These are phyloP conservation scores for Lordiphosa fenestrarum DNA, from an alignment of 2,888 invertebrate genomes.

Conservation along the genomic window DNA sequence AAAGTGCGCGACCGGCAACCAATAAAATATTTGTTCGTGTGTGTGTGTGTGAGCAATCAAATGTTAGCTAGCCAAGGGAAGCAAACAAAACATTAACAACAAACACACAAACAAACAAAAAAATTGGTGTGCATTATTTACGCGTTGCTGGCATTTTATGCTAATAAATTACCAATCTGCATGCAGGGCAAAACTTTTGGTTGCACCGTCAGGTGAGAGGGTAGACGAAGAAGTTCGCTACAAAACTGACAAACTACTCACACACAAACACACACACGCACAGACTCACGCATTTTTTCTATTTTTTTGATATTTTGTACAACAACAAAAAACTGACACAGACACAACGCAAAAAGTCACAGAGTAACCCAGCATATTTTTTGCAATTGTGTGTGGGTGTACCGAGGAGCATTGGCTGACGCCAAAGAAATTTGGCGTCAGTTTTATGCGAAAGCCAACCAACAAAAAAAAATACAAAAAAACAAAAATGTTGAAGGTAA, in stretches of 20 bases:
- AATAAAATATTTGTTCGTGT: conserved; percentile 39
- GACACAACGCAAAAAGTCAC: conserved; percentile 35
- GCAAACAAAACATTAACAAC: conserved; percentile 11
- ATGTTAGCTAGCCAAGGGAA: conserved; percentile 21
- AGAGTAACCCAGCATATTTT: conserved; percentile 37
- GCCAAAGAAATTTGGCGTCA: conserved; percentile 74
- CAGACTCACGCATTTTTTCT: conserved; percentile 46
- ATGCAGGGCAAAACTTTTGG: conserved; percentile 59
- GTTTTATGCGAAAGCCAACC: conserved; percentile 55
- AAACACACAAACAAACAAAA: conserved; percentile 36
- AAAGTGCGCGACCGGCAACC: conserved; percentile 28
- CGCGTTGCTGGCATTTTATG: conserved; percentile 68
- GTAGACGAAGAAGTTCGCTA: not conserved
- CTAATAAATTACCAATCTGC: conserved; percentile 73
- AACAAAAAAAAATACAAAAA: conserved; percentile 26
- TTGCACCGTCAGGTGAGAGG: conserved; percentile 52
- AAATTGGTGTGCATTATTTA: conserved; percentile 70
- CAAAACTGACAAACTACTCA: conserved; percentile 16
- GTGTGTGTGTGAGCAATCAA: conserved; percentile 20
- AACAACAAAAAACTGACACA: conserved; percentile 38
- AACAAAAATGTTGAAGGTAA: not conserved
- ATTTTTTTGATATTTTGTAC: conserved; percentile 58
- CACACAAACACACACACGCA: conserved; percentile 24
- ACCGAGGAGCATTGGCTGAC: conserved; percentile 58
- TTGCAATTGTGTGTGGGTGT: conserved; percentile 2